Percentiles rank a stretch among this genome's conserved stretches.
These are phyloP conservation scores for Incurvaria masculella DNA, from an alignment of 2,888 invertebrate genomes.

Conservation along the genomic window DNA sequence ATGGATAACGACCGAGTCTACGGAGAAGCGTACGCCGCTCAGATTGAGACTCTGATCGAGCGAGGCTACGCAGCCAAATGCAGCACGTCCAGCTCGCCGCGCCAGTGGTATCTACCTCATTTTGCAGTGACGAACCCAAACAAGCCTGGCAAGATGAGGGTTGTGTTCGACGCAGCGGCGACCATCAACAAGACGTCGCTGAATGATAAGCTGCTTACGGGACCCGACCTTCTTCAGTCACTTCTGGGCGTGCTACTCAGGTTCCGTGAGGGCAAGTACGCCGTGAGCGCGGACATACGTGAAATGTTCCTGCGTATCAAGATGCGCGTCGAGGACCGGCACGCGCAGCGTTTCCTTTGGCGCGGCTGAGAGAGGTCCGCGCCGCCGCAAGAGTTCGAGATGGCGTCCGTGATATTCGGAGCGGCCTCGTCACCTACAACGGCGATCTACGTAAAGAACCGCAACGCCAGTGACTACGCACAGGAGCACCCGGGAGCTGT, in stretches of 20 bases:
- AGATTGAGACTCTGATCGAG: background rate
- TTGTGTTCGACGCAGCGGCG: slow-evolving; percentile 8
- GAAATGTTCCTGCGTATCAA: slow-evolving; percentile 14
- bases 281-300: slow-evolving; percentile 11
- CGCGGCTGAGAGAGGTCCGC: background rate
- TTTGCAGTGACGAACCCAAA: slow-evolving; percentile 7
- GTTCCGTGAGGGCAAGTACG: slow-evolving; percentile 12
- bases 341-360: slow-evolving; percentile 12
- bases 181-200: background rate
- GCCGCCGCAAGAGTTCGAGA: slow-evolving; percentile 13
- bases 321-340: slow-evolving; percentile 6
- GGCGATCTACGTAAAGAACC: slow-evolving; percentile 18
- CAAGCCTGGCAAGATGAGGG: slow-evolving; percentile 6
- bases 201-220: slow-evolving; percentile 11
- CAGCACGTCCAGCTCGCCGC: background rate
- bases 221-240: slow-evolving; percentile 15
- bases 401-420: slow-evolving; percentile 19
- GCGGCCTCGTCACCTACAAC: slow-evolving; percentile 14
- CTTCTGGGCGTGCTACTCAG: slow-evolving; percentile 14
- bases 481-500: slow-evolving; percentile 15
- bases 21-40: background rate
- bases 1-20: background rate
- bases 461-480: slow-evolving; percentile 16
- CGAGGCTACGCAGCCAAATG: background rate
- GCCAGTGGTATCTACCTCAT: slow-evolving; percentile 6